phyloP scores from a whole-genome alignment of 2,113 vertebrate genomes.

The Pithys albifrons region DNA sequence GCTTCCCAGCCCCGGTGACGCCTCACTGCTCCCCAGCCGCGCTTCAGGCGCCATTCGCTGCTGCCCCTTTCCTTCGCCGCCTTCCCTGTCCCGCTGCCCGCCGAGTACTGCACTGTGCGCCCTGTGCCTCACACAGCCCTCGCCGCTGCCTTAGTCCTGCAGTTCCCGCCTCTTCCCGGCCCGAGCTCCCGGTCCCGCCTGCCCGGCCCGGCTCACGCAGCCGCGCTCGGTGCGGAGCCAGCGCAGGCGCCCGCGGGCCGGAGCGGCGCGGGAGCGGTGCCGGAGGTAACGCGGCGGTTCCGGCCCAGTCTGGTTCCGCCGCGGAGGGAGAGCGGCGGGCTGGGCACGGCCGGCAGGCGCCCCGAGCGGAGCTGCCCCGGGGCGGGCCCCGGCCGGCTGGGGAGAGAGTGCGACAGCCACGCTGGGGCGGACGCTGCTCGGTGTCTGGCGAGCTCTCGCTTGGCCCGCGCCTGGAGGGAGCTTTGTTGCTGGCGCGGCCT shows the following conservation, averaged over 20 bases:
- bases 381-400: background rate
- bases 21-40: no score
- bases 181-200: no score
- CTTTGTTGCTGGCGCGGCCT: background rate
- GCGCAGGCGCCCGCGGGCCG: background rate
- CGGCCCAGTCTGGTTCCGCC: background rate
- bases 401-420: background rate
- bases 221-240: background rate
- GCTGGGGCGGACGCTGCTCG: background rate
- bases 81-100: no score
- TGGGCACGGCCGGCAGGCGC: background rate
- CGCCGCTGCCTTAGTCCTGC: no score
- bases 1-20: background rate
- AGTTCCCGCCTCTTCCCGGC: no score
- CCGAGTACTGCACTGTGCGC: no score
- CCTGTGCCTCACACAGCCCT: fast-evolving
- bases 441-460: background rate
- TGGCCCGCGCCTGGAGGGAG: no score
- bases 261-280: background rate
- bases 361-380: background rate
- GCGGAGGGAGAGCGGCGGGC: background rate
- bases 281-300: background rate
- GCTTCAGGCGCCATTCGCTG: no score
- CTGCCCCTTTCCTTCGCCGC: background rate
- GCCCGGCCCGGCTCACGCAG: background rate